A percentile compares a stretch with the other conserved stretches of the same genome.
These are phyloP conservation scores for Thalpophila matura DNA, from an alignment of 2,888 invertebrate species.

Conservation along the genomic window DNA sequence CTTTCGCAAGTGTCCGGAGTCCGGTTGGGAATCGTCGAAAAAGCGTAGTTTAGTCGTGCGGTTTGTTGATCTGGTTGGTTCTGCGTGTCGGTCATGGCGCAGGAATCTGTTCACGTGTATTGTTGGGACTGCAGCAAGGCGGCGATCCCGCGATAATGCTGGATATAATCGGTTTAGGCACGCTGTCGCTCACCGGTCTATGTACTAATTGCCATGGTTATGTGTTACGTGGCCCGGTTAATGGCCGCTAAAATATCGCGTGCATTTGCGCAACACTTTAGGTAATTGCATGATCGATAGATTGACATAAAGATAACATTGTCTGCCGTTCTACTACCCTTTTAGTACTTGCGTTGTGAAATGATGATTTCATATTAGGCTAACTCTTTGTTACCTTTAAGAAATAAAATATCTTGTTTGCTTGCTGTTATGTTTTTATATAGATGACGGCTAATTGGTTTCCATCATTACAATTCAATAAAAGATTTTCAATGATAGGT, in stretches of 20 bases:
- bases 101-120: conserved; percentile 82
- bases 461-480: background rate
- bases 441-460: no score
- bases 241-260: conserved; percentile 81
- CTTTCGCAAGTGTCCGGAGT: conserved; percentile 70
- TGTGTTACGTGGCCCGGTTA: conserved; percentile 82
- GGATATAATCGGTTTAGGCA: conserved; percentile 86
- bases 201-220: conserved; percentile 86
- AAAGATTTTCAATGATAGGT: background rate
- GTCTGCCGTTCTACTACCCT: conserved; percentile 70
- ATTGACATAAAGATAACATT: conserved; percentile 82
- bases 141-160: conserved; percentile 82
- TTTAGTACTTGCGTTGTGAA: conserved; percentile 55
- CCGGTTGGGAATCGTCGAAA: conserved; percentile 71
- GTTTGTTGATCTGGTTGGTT: conserved; percentile 76
- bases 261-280: conserved; percentile 78
- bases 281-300: conserved; percentile 79
- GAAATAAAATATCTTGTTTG: background rate
- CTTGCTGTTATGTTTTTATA: background rate
- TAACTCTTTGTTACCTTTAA: conserved; percentile 8
- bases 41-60: conserved; percentile 69
- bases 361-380: conserved; percentile 38
- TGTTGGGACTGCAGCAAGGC: conserved; percentile 73
- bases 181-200: conserved; percentile 86
- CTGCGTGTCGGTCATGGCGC: conserved; percentile 77